phyloP scores from a whole-genome alignment of 1,140 invertebrate genomes.

The Myzus persicae region DNA sequence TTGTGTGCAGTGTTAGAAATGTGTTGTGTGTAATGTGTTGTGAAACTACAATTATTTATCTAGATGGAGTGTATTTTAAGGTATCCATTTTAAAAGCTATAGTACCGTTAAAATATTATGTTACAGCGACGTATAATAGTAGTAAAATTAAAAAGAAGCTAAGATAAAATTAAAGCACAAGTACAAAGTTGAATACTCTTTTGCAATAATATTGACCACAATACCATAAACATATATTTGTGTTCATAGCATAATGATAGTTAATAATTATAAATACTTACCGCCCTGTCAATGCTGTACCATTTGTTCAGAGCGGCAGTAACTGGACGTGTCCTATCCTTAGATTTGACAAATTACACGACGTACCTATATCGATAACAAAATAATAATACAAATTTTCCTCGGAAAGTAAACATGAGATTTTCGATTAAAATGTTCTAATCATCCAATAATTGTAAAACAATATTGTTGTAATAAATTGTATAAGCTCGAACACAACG shows the following conservation, averaged over 20 bases:
- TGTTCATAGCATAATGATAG: background rate
- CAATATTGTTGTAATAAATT: background rate
- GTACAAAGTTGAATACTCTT: background rate
- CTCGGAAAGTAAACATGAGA: background rate
- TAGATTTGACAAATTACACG: conserved; percentile 61
- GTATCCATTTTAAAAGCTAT: background rate
- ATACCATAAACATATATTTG: background rate
- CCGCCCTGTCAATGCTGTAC: conserved; percentile 63
- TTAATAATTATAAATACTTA: conserved; percentile 61
- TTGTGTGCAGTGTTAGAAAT: background rate
- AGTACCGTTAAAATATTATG: background rate
- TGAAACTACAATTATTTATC: background rate
- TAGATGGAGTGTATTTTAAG: background rate
- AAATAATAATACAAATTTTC: background rate
- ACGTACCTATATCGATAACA: conserved; percentile 62
- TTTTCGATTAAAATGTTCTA: background rate
- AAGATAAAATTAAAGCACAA: conserved; percentile 10
- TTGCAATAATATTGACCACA: background rate
- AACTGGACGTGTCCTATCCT: conserved; percentile 63
- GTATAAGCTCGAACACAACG: background rate
- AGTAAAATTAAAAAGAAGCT: background rate
- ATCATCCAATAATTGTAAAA: background rate
- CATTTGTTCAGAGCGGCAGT: conserved; percentile 64
- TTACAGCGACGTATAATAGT: background rate
- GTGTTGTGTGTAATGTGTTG: background rate